Conservation (phyloP, 2,888 invertebrate species). For the Lumbricus terrestris region DNA sequence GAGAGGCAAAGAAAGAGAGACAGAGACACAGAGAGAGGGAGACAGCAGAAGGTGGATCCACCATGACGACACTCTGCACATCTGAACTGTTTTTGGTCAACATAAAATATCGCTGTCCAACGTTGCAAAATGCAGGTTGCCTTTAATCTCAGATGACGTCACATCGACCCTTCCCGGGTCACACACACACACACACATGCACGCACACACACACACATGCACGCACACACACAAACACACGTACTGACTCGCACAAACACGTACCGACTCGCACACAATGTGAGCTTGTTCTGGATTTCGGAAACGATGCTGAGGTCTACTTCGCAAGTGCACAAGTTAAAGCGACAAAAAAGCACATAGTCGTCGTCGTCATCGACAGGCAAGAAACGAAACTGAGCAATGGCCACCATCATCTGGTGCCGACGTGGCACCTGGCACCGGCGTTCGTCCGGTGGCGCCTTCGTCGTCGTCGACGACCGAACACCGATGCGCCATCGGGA, state of each 20-base stretch:
- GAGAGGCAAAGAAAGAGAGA: not conserved
- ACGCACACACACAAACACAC: no score
- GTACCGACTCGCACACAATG: no score
- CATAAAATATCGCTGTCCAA: not conserved
- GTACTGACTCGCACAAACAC: no score
- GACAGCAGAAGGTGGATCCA: no score
- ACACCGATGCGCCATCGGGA: not conserved
- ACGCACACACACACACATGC: not conserved
- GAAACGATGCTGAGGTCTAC: not conserved
- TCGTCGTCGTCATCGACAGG: not conserved
- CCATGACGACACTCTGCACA: not conserved
- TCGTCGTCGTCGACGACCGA: not conserved
- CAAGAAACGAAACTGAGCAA: constrained; percentile 3
- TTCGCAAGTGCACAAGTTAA: not conserved
- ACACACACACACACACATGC: not conserved
- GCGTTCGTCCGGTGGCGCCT: no score
- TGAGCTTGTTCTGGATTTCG: not conserved
- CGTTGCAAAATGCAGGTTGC: not conserved
- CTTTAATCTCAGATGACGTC: not conserved
- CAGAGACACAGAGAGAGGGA: no score
- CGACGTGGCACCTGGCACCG: no score
- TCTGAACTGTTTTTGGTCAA: not conserved
- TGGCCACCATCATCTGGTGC: no score
- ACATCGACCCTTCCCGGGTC: not conserved
- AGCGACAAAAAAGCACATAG: not conserved